Conservation (phyloP, 1,140 invertebrate genomes). For the Ceratina australensis region DNA sequence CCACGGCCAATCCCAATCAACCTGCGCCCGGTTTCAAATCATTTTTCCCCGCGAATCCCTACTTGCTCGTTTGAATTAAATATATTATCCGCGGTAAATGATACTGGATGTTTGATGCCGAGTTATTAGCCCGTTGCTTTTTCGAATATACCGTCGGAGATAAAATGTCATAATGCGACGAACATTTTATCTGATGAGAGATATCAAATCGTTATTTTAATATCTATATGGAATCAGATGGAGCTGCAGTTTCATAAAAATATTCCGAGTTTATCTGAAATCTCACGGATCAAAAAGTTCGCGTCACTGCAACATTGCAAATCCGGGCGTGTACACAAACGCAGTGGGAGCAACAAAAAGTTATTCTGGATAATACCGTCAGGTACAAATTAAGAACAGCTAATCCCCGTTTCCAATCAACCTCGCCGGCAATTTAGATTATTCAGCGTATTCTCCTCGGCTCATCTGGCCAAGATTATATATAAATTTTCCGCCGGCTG, state of each 20-base stretch:
- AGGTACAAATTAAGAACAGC: background rate
- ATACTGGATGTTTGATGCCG: background rate
- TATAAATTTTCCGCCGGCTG: background rate
- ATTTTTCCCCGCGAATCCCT: background rate
- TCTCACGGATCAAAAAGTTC: too few species aligned
- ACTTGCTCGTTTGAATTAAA: background rate
- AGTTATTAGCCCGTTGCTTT: too few species aligned
- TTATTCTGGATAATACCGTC: background rate
- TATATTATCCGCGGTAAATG: background rate
- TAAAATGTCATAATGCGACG: background rate
- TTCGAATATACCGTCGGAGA: background rate
- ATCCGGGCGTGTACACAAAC: background rate
- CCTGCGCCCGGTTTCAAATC: background rate
- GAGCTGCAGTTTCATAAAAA: too few species aligned
- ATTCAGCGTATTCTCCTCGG: background rate
- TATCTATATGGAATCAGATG: too few species aligned
- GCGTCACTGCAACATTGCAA: background rate
- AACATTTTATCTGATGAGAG: too few species aligned
- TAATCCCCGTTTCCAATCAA: slow-evolving; percentile 1
- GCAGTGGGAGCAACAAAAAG: background rate
- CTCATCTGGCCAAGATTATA: background rate
- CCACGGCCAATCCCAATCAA: background rate
- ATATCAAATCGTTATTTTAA: too few species aligned
- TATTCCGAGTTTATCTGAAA: too few species aligned
- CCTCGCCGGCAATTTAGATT: background rate